Conservation (phyloP, 2,797 vertebrate genomes). For the Orientallactaga sibirica region DNA sequence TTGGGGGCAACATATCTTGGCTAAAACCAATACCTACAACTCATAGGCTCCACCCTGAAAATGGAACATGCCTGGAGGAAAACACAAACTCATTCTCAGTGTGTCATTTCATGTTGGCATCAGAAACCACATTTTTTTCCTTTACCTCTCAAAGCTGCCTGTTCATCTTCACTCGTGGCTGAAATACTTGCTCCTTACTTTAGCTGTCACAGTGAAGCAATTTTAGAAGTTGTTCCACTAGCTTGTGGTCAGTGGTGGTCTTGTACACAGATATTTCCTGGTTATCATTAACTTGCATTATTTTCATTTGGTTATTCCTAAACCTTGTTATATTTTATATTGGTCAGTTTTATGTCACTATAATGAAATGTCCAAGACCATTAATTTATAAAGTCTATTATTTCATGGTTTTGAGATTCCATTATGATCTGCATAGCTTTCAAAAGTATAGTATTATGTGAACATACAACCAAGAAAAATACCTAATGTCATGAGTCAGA, state of each 20-base stretch:
- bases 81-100: not conserved
- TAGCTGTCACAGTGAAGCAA: too few relatives aligned
- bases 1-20: not conserved
- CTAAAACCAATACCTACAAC: not conserved
- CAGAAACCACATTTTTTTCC: not conserved
- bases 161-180: too few relatives aligned
- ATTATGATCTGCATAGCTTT: too few relatives aligned
- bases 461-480: not conserved
- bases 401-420: not conserved
- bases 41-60: too few relatives aligned
- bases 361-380: not conserved
- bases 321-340: not conserved
- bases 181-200: too few relatives aligned
- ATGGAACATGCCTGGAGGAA: not conserved
- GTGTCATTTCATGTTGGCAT: not conserved
- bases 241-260: too few relatives aligned
- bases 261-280: too few relatives aligned
- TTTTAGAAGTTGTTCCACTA: too few relatives aligned
- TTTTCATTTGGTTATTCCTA: not conserved
- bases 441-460: not conserved
- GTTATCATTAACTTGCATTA: too few relatives aligned
- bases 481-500: too few relatives aligned
- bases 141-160: too few relatives aligned
- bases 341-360: not conserved
- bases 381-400: not conserved